Base-by-base conservation (phyloP, 2,888 invertebrate species). In the Andrena praecox region DNA sequence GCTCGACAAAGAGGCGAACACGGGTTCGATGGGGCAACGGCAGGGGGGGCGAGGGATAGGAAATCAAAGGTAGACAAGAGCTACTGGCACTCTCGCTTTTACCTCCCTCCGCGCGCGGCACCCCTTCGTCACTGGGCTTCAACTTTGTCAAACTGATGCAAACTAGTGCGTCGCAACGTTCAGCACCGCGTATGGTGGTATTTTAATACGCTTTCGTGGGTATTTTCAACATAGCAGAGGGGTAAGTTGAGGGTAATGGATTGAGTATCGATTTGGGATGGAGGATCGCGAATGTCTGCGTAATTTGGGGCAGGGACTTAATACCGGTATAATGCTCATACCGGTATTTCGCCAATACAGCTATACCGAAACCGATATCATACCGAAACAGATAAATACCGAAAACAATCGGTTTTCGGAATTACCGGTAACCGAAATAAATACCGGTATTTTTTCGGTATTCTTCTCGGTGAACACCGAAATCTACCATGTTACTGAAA, bases 111-210 rank as follows among this genome's bases (percentile, higher is more conserved):
- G n/a, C 62, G 20, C 24, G 50, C 20, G 7, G 16, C 42, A 42
- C 54, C 72, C 66, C 62, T 63, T 82, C 24, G 56, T 60, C 50
- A 62, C 33, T 63, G 29, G 24, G 75, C 24, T 35, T 75, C 20
- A 59, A 64, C 67, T 68, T 76, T 71, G 80, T 71, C 71, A 63
- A 71, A 82, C 81, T 68, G 67, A 71, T 67, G 67, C 27, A n/a
- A 42, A 8, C 62, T 20, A 50, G 81, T 82, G 76, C 81, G 81
- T 83, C 82, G 73, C 70, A 29, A 1, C 35, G 35, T 74, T 67
- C 70, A 82, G 83, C 70, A 74, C 77, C 54, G 77, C 52, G 77
- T 67, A 54, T 50, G 77, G 70, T 77, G 73, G 83, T 83, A 82
- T 82, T 73, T 77, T 70, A 77, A 67, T 82, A 75, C 80, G 70